Percentiles rank a stretch among this genome's conserved stretches.
phyloP scores from a whole-genome alignment of 2,113 vertebrate genomes.

The Antennarius striatus region DNA sequence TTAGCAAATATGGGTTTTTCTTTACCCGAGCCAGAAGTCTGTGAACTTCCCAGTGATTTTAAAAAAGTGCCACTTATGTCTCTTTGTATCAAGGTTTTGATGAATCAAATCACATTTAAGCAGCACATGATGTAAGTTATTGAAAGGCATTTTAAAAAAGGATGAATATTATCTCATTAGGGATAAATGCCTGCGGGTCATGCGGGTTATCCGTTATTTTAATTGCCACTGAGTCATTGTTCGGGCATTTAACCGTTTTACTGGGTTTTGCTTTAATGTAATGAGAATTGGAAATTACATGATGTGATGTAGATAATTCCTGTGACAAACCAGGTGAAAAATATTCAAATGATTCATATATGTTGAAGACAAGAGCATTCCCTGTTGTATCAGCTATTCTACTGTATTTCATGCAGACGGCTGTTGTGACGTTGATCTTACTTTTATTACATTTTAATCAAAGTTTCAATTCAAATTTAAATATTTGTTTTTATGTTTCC shows the following conservation, averaged over 20 bases:
- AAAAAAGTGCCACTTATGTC: constrained; percentile 2
- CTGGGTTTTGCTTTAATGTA: constrained; percentile 39
- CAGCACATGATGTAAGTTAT: constrained; percentile 17
- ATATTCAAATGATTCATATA: neutral
- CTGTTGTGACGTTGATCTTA: neutral
- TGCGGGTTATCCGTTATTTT: constrained; percentile 55
- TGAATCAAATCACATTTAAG: constrained; percentile 19
- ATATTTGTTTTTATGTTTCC: neutral
- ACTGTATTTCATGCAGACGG: neutral
- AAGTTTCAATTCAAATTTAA: neutral
- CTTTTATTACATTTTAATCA: constrained; percentile 3
- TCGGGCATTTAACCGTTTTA: constrained; percentile 45
- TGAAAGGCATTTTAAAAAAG: constrained; percentile 14
- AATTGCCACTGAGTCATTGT: constrained; percentile 58
- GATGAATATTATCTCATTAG: constrained; percentile 60
- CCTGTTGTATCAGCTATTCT: neutral
- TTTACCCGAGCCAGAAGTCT: neutral
- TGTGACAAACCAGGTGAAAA: constrained; percentile 25
- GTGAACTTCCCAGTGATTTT: constrained; percentile 9
- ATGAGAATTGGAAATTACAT: constrained; percentile 41
- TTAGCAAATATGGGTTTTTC: too few species aligned
- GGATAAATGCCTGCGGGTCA: constrained; percentile 58
- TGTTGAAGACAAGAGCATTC: neutral
- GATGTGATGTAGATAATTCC: constrained; percentile 29
- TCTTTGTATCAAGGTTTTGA: constrained; percentile 18